Evolutionary conservation across 1,140 invertebrate species (phyloP).

Genomic region (Drosophila truncata): DNA sequence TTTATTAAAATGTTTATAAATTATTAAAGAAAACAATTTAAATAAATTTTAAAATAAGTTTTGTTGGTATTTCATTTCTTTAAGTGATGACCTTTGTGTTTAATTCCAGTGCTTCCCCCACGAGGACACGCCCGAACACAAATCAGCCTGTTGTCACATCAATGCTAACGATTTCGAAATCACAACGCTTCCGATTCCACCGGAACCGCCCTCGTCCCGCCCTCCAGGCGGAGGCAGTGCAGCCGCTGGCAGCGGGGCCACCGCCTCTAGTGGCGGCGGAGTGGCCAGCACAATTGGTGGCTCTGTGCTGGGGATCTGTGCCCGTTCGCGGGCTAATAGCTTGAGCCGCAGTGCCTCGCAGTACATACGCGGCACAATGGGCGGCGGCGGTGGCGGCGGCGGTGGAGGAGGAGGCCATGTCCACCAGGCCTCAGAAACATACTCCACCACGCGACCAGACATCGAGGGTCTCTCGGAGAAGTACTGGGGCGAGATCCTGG

Average conservation of each 20-base stretch:
- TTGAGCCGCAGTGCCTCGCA: constrained; percentile 80
- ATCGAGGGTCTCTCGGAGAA: constrained; percentile 90
- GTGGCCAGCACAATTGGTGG: constrained; percentile 71
- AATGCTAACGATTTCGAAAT: constrained; percentile 85
- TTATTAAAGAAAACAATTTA: background rate
- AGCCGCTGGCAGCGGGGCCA: constrained; percentile 34
- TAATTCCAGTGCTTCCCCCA: constrained; percentile 79
- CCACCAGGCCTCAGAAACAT: constrained; percentile 49
- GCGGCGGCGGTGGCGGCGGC: constrained; percentile 24
- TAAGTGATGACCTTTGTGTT: constrained; percentile 11
- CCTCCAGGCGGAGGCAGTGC: constrained; percentile 62
- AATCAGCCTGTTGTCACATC: constrained; percentile 85
- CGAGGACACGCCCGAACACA: constrained; percentile 82
- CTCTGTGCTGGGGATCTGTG: constrained; percentile 78
- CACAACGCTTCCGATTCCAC: constrained; percentile 78
- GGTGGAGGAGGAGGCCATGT: constrained; percentile 28
- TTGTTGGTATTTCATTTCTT: background rate
- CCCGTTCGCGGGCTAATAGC: constrained; percentile 75
- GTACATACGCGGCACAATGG: constrained; percentile 68
- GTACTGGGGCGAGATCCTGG: constrained; percentile 91
- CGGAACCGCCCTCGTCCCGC: constrained; percentile 76
- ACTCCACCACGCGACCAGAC: constrained; percentile 86
- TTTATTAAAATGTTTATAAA: background rate
- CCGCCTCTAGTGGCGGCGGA: constrained; percentile 33
- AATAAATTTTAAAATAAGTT: background rate